Evolutionary conservation across 2,113 vertebrate genomes (phyloP), one percentile per base, ranked within the genome.

Genomic region (Circaetus gallicus): DNA sequence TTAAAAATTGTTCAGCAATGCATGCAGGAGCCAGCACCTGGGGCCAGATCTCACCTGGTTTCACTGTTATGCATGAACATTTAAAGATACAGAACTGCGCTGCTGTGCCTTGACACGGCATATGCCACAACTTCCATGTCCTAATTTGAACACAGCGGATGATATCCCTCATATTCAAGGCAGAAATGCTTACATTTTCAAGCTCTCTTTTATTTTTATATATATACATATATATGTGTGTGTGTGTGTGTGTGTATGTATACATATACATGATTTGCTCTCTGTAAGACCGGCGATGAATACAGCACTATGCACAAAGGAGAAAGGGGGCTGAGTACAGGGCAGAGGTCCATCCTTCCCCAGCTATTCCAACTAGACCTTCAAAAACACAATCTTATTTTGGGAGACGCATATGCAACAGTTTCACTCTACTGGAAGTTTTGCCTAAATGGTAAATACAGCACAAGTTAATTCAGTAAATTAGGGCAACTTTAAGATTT

Each of bases 1-100:
- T 93, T 90, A 38, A 93, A 97, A 97, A 96, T 96, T 77, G 92
- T 69, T 90, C 93, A 97, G 92, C 38, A 94, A 95, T 58, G 93
- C 90, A 90, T 84, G 89, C 81, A 84, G 47, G n/a, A 97, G 93
- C 72, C 45, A 95, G 95, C 95, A 97, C 89, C 95, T 95, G 97
- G 94, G 95, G 89, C 92, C 94, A 95, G 90, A 93, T 82, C 90
- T 96, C 82, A 72, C 45, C 50, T 86, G 95, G 82, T 62, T 90
- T 77, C 85, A 92, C 87, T 29, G 42, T 18, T 83, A 79, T 17
- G 50, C 96, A 86, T 86, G 95, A 89, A 82, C 89, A 70, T 91
- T 95, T 94, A 87, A 97, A 98, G 97, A 93, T 43, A 96, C 65
- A 95, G 95, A 92, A 74, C 66, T 63, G 34, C 2, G 21, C 78